Base-by-base conservation (phyloP, 2,888 invertebrate species). In the Epsilonema sp. region DNA sequence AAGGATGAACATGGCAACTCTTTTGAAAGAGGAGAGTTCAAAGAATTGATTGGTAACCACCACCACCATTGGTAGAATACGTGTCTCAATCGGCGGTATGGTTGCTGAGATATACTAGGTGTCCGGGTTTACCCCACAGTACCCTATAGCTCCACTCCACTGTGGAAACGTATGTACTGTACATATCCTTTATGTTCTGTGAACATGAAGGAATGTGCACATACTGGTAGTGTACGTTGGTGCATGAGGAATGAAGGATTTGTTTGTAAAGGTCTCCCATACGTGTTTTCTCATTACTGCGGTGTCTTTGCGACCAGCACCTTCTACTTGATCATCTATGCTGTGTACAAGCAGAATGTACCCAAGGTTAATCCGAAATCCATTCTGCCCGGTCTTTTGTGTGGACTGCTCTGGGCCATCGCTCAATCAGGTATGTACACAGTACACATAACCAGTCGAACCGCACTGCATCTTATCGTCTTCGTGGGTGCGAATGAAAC, bases 361-460 rank as follows among this genome's bases (percentile, higher is more conserved):
- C 70, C 70, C 1, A 53, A 54, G 45, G 56, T 71, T n/a, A 66
- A 65, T 48, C 62, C 65, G 1, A 53, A 57, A 22, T 61, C 62
- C n/a, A 62, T 67, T 37, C 54, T 71, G 24, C 72, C 71, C 2
- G 67, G 66, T 5, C 53, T 69, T 37, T 50, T 65, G n/a, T 64
- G 67, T 2, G 72, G 72, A 0, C 39, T 65, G 8, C 62, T 72
- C 61, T 72, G 72, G 71, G 66, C 61, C 3, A 52, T 68, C 5
- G 72, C 68, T 21, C 66, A 67, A n/a, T 56, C 64, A 3, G 31
- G 8, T 31, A n/a, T n/a, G n/a, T n/a, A n/a, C n/a, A n/a, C n/a
- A n/a, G n/a, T n/a, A n/a, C n/a, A n/a, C n/a, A n/a, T n/a, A n/a
- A n/a, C n/a, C n/a, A n/a, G n/a, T n/a, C n/a, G n/a, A n/a, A n/a